Conservation (phyloP, 2,888 invertebrate species). For the Pseudanteris insignis region DNA sequence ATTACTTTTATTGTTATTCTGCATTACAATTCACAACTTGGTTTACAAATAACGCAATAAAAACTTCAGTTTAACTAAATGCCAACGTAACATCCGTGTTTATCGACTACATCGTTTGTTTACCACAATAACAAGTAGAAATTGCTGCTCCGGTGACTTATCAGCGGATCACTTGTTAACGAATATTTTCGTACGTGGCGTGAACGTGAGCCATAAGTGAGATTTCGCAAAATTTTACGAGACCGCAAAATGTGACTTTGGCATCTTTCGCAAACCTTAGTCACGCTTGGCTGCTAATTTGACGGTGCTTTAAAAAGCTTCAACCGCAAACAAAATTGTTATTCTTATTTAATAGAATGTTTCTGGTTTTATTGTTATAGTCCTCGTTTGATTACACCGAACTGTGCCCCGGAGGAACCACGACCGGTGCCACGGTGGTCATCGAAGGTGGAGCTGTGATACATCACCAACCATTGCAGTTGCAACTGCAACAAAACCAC, state of each 20-base stretch:
- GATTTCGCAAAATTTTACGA: conserved; percentile 55
- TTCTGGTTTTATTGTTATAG: conserved; percentile 67
- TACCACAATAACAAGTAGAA: too few species aligned
- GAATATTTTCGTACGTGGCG: conserved; percentile 36
- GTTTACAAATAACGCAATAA: conserved; percentile 13
- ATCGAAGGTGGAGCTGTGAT: conserved; percentile 68
- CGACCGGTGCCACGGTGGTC: conserved; percentile 69
- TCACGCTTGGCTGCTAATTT: conserved; percentile 16
- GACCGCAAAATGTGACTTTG: conserved; percentile 53
- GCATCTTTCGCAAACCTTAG: conserved; percentile 27
- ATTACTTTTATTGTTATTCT: too few species aligned
- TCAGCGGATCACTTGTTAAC: too few species aligned
- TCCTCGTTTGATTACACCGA: conserved; percentile 91
- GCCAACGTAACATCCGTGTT: too few species aligned
- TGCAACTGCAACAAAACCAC: conserved; percentile 68
- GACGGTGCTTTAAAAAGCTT: conserved; percentile 22
- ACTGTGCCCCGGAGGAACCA: conserved; percentile 74
- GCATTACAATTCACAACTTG: too few species aligned
- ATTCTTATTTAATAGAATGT: conserved; percentile 8
- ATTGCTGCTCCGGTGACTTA: too few species aligned
- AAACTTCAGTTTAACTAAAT: too few species aligned
- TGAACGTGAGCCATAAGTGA: conserved; percentile 46
- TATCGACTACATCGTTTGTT: too few species aligned
- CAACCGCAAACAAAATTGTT: conserved; percentile 15
- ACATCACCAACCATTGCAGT: conserved; percentile 68